These are phyloP conservation scores for Dipus sagitta DNA, from an alignment of 2,797 vertebrate species.

Conservation along the genomic window DNA sequence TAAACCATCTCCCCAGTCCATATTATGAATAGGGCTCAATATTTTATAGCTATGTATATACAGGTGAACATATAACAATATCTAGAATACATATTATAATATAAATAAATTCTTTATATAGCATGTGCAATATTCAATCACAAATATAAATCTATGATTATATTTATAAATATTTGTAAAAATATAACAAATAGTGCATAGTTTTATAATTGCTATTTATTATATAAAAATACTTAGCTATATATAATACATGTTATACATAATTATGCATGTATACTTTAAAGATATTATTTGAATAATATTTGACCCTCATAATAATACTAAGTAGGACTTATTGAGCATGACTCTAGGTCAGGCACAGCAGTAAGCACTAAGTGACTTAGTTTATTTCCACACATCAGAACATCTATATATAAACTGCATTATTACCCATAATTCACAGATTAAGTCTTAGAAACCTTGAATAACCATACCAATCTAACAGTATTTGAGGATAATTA, in stretches of 20 bases:
- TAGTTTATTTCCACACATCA: slow-evolving; percentile 18
- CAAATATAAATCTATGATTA: too few species aligned
- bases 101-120: too few species aligned
- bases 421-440: slow-evolving; percentile 13
- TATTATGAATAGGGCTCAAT: too few species aligned
- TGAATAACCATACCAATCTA: background rate
- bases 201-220: background rate
- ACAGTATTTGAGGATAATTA: background rate
- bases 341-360: slow-evolving; percentile 6
- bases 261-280: slow-evolving; percentile 12
- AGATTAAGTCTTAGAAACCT: slow-evolving; percentile 36
- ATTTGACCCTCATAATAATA: slow-evolving; percentile 3
- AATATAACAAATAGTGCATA: too few species aligned
- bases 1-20: too few species aligned
- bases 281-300: slow-evolving; percentile 51
- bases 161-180: too few species aligned
- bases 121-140: too few species aligned
- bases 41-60: background rate
- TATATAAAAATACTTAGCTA: background rate
- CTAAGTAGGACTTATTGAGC: slow-evolving; percentile 7
- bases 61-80: background rate
- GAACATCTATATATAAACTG: slow-evolving; percentile 56
- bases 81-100: background rate
- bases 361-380: background rate
- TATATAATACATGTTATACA: background rate